Evolutionary conservation across 2,888 invertebrate genomes (phyloP).

Genomic region (Alitta virens): DNA sequence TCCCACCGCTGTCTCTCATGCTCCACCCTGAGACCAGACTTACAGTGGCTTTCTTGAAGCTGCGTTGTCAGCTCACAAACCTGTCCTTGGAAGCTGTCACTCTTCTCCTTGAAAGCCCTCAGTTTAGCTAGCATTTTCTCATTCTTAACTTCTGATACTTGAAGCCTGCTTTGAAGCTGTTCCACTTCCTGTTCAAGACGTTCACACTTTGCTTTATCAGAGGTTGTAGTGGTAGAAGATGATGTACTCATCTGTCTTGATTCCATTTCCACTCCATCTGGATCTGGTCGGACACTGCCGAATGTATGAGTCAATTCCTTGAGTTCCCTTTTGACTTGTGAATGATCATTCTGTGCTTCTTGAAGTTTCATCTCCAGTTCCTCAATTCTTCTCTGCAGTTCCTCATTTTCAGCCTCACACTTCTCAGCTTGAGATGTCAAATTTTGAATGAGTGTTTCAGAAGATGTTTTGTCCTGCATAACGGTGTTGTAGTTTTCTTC

Average conservation of each 20-base stretch:
- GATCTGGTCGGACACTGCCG: background rate
- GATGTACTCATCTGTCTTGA: slow-evolving; percentile 4
- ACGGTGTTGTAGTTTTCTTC: slow-evolving; percentile 21
- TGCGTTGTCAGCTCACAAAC: slow-evolving; percentile 12
- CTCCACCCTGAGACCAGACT: slow-evolving; percentile 6
- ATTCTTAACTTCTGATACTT: slow-evolving; percentile 63
- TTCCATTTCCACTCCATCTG: background rate
- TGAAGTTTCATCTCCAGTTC: slow-evolving; percentile 25
- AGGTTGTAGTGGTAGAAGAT: background rate
- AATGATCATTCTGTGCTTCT: slow-evolving; percentile 16
- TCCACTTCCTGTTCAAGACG: slow-evolving; percentile 3
- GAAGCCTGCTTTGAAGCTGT: slow-evolving; percentile 27
- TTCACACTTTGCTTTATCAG: background rate
- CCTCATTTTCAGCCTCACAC: slow-evolving; percentile 34
- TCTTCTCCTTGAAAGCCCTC: slow-evolving; percentile 72
- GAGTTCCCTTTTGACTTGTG: slow-evolving; percentile 19
- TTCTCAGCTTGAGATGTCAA: slow-evolving; percentile 1
- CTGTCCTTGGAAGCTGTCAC: slow-evolving; percentile 47
- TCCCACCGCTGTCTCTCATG: slow-evolving; percentile 18
- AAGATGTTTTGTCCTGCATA: too few species aligned
- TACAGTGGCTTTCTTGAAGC: slow-evolving; percentile 1
- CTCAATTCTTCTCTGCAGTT: slow-evolving; percentile 28
- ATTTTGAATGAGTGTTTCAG: too few species aligned
- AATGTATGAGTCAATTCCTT: slow-evolving; percentile 8
- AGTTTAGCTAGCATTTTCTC: slow-evolving; percentile 79